Conservation (phyloP, 2,113 vertebrate genomes). For the Danio rerio region DNA sequence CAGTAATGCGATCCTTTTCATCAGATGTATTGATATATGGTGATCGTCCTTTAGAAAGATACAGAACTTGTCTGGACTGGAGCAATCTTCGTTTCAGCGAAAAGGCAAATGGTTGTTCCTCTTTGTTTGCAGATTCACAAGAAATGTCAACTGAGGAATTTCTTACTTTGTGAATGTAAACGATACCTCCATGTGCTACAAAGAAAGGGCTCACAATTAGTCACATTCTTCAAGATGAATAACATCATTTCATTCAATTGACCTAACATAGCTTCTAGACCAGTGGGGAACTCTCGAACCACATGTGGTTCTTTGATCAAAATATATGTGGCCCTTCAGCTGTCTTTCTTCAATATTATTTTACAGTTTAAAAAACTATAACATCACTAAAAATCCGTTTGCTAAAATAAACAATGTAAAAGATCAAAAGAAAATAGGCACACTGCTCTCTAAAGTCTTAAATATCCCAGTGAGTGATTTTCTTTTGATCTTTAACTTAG, state of each 20-base stretch:
- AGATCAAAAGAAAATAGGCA: no score
- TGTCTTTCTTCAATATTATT: no score
- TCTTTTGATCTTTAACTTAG: no score
- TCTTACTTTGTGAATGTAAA: slow-evolving; percentile 57
- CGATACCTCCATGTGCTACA: slow-evolving; percentile 52
- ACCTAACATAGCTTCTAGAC: no score
- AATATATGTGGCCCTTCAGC: no score
- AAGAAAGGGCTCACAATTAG: slow-evolving; percentile 2
- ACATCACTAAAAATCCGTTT: no score
- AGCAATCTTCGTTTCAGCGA: slow-evolving; percentile 66
- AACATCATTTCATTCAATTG: background rate
- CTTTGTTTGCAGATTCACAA: slow-evolving; percentile 25
- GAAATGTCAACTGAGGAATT: slow-evolving; percentile 63
- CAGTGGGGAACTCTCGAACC: no score
- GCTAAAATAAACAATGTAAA: no score
- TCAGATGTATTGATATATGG: fast-evolving
- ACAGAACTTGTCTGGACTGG: slow-evolving; percentile 48
- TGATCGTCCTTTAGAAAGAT: fast-evolving
- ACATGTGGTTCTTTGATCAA: no score
- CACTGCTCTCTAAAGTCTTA: no score
- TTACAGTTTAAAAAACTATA: no score
- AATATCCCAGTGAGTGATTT: no score
- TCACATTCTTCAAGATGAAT: background rate
- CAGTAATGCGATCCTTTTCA: slow-evolving; percentile 45
- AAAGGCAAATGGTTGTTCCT: slow-evolving; percentile 39